Conservation (phyloP, 2,888 invertebrate genomes). For the Xanthorhoe spadicearia region DNA sequence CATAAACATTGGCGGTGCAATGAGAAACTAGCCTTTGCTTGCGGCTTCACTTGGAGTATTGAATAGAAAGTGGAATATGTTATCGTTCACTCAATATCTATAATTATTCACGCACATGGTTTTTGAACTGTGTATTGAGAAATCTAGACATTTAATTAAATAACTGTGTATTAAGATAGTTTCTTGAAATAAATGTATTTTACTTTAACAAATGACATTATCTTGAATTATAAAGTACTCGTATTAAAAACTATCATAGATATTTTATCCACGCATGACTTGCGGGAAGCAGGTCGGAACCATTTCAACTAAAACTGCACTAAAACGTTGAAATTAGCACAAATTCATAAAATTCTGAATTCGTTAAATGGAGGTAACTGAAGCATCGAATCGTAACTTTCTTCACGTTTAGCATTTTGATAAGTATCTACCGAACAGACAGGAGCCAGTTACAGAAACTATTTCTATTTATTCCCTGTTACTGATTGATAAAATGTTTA, state of each 20-base stretch:
- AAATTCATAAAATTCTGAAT: slow-evolving; percentile 23
- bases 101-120: too few relatives aligned
- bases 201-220: neutral
- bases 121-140: too few relatives aligned
- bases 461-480: slow-evolving; percentile 21
- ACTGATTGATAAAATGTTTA: slow-evolving; percentile 23
- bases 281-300: slow-evolving; percentile 32
- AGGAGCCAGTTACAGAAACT: slow-evolving; percentile 20
- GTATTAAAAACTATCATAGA: neutral
- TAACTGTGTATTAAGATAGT: too few relatives aligned
- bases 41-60: too few relatives aligned
- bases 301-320: slow-evolving; percentile 29
- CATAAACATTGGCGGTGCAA: too few relatives aligned
- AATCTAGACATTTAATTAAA: too few relatives aligned
- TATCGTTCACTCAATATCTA: too few relatives aligned
- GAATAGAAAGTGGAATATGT: too few relatives aligned
- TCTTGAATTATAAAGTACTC: neutral
- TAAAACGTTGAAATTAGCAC: slow-evolving; percentile 21
- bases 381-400: slow-evolving; percentile 7
- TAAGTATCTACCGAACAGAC: slow-evolving; percentile 18
- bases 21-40: too few relatives aligned
- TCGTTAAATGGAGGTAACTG: neutral
- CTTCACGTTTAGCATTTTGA: slow-evolving; percentile 6
- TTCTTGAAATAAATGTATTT: neutral
- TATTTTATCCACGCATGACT: slow-evolving; percentile 7